Conservation (phyloP, 2,797 vertebrate genomes). For the Cryptoprocta ferox region DNA sequence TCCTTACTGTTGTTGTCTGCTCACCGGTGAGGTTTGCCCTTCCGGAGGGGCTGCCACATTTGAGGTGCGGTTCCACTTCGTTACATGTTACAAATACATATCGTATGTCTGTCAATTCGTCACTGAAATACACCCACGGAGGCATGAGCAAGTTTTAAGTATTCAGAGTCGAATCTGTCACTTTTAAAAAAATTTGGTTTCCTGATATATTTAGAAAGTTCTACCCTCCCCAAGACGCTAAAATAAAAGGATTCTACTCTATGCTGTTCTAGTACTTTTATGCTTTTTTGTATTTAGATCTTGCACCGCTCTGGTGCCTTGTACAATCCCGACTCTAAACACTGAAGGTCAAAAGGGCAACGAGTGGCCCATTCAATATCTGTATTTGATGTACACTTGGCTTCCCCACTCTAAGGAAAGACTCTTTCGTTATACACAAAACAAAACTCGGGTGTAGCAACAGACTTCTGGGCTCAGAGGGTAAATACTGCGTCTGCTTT, state of each 20-base stretch:
- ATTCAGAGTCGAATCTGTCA: background rate
- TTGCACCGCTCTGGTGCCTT: background rate
- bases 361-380: background rate
- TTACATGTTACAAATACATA: background rate
- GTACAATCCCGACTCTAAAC: background rate
- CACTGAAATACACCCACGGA: background rate
- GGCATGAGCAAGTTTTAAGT: background rate
- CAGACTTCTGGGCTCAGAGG: background rate
- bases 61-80: background rate
- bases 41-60: background rate
- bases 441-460: background rate
- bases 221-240: background rate
- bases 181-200: background rate
- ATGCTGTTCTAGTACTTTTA: background rate
- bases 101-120: background rate
- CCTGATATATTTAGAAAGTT: background rate
- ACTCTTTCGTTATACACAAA: background rate
- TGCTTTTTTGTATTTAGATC: background rate
- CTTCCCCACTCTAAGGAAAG: background rate
- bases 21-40: background rate
- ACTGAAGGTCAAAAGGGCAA: background rate
- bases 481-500: background rate
- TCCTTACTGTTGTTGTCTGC: background rate
- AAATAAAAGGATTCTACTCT: background rate
- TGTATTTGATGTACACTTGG: background rate